Conservation (phyloP, 2,797 vertebrate species). For the Spinus pinus region DNA sequence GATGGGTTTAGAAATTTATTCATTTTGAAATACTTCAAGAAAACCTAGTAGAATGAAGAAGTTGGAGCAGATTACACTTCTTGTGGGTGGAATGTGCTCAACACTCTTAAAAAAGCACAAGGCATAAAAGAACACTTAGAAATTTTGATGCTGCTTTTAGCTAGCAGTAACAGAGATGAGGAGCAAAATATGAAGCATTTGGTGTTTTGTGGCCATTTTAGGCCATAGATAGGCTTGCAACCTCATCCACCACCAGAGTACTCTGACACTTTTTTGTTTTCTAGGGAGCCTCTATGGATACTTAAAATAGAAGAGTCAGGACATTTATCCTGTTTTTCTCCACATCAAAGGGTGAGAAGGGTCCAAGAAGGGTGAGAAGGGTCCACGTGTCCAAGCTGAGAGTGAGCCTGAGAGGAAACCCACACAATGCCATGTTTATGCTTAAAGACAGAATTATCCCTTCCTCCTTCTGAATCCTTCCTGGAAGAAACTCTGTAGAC, state of each 20-base stretch:
- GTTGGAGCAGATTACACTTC: background rate
- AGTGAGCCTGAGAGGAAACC: background rate
- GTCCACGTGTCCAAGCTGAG: background rate
- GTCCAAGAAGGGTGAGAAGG: background rate
- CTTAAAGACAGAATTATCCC: background rate
- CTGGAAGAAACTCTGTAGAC: background rate
- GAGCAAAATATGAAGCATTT: background rate
- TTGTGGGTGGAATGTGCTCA: background rate
- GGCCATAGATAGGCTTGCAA: background rate
- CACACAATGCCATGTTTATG: background rate
- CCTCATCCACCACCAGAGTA: background rate
- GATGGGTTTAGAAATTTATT: background rate
- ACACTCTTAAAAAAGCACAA: background rate
- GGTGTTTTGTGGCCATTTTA: background rate
- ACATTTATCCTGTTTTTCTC: background rate
- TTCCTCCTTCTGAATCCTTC: background rate
- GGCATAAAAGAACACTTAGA: accelerated
- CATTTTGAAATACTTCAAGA: background rate
- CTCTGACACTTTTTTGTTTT: background rate
- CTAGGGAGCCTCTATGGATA: background rate
- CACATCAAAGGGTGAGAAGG: background rate
- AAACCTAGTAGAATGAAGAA: background rate
- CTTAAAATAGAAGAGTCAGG: background rate
- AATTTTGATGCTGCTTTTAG: background rate
- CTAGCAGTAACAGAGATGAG: background rate